A percentile compares a stretch with the other conserved stretches of the same genome.
Conservation (phyloP, 1,140 invertebrate species). For the Drosophila kanapiae region DNA sequence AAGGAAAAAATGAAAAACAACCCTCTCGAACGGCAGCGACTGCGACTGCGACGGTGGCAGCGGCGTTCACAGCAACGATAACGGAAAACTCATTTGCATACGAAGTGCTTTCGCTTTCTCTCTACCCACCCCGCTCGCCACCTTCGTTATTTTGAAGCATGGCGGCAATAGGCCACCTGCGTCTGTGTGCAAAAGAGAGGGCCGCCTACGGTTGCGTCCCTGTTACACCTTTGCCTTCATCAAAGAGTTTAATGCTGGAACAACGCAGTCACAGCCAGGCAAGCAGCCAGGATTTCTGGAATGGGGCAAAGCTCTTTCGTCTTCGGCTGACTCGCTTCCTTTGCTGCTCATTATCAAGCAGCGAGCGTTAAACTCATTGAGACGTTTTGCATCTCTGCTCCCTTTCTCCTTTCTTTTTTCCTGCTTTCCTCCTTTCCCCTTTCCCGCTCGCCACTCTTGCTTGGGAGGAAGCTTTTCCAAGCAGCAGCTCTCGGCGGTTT, state of each 20-base stretch:
- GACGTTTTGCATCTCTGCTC: slow-evolving; percentile 62
- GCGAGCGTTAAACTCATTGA: slow-evolving; percentile 82
- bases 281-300: slow-evolving; percentile 4
- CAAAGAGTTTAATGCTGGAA: slow-evolving; percentile 81
- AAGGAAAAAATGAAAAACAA: slow-evolving; percentile 59
- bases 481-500: slow-evolving; percentile 51
- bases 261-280: slow-evolving; percentile 33
- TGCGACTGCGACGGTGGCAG: slow-evolving; percentile 20
- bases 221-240: slow-evolving; percentile 58
- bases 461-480: slow-evolving; percentile 16
- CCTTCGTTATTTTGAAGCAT: slow-evolving; percentile 56
- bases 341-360: slow-evolving; percentile 79
- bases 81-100: slow-evolving; percentile 84
- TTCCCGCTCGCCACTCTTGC: background rate
- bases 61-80: slow-evolving; percentile 62
- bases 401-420: background rate
- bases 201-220: slow-evolving; percentile 19
- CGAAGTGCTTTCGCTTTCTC: slow-evolving; percentile 83
- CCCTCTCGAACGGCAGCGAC: slow-evolving; percentile 60
- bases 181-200: slow-evolving; percentile 49
- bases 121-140: slow-evolving; percentile 36
- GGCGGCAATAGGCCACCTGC: slow-evolving; percentile 70
- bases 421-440: background rate
- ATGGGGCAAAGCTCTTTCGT: slow-evolving; percentile 21
- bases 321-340: slow-evolving; percentile 32